phyloP scores from a whole-genome alignment of 2,888 invertebrate species.

The Heteromyza rotundicornis region DNA sequence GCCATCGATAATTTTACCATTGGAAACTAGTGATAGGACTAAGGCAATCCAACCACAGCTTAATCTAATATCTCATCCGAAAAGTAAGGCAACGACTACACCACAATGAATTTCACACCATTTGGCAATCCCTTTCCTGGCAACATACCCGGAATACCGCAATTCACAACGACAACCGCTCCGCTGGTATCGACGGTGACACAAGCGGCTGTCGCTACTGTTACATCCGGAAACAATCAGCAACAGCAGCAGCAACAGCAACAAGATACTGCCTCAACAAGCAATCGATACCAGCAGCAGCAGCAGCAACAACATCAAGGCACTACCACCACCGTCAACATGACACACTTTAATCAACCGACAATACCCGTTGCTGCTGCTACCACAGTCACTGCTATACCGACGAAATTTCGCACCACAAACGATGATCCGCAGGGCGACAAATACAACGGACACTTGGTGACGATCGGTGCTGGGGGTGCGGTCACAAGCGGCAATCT shows the following conservation, averaged over 20 bases:
- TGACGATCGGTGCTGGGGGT: constrained; percentile 40
- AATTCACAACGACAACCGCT: constrained; percentile 69
- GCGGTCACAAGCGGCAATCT: constrained; percentile 23
- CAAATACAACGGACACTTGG: constrained; percentile 65
- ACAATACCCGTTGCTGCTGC: constrained; percentile 47
- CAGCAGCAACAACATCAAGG: constrained; percentile 35
- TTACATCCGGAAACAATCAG: constrained; percentile 42
- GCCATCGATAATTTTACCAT: neutral
- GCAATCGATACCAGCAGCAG: constrained; percentile 58
- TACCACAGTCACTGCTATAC: constrained; percentile 60
- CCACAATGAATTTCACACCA: constrained; percentile 82
- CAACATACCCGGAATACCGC: constrained; percentile 82
- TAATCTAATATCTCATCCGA: neutral
- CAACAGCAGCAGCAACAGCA: constrained; percentile 46
- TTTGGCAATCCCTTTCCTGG: constrained; percentile 79
- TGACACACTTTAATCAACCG: constrained; percentile 67
- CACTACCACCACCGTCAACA: constrained; percentile 49
- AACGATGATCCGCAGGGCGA: constrained; percentile 62
- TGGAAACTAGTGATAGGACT: constrained; percentile 4
- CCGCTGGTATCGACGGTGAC: constrained; percentile 68
- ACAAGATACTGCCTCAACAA: constrained; percentile 40
- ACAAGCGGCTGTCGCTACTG: constrained; percentile 67
- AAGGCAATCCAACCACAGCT: constrained; percentile 1
- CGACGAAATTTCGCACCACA: constrained; percentile 69
- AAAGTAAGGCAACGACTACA: constrained; percentile 6